Evolutionary conservation across 2,113 vertebrate genomes (phyloP), one percentile per base, ranked within the genome.

Genomic region (Forbesichthys agassizii): DNA sequence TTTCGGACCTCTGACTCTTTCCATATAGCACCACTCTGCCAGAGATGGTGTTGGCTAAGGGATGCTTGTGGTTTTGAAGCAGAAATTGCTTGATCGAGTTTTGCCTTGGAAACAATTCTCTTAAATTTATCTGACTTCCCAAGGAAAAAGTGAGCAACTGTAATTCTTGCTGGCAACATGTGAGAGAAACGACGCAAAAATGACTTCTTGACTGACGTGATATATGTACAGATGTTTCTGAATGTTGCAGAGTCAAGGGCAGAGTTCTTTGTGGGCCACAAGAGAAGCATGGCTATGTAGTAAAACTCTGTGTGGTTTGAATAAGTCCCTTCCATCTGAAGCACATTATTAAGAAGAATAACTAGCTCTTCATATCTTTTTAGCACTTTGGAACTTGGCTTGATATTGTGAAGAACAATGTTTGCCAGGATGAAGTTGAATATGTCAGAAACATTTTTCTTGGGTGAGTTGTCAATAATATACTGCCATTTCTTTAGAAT

Each of bases 81-180:
- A 47, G 16, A 12, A 12, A 77, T 1, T 7, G 33, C 46, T n/a
- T 71, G 5, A 46, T 88, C 86, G 60, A 88, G 73, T 16, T 52
- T 74, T 0, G 16, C 63, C 68, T 79, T 87, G 51, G 74, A 57
- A 46, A 87, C 64, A 10, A 59, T 20, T 65, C 73, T 64, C 9
- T 54, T 84, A 7, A 88, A 68, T 62, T 68, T 77, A 58, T 1
- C 73, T 3, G 72, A 74, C 0, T 79, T 80, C 6, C 84, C 86
- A 36, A 88, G 79, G 63, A 79, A 88, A 61, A 88, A 86, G 73
- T 88, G 84, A 61, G 86, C 42, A n/a, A 85, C 64, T 12, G 75
- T 5, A 56, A 3, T 69, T 14, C 73, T 74, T 36, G 68, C 73
- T 61, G 63, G 61, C 62, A 78, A 78, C 68, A 88, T 53, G 70